Conservation (phyloP, 2,888 invertebrate species). For the Philopedon plagiatum region DNA sequence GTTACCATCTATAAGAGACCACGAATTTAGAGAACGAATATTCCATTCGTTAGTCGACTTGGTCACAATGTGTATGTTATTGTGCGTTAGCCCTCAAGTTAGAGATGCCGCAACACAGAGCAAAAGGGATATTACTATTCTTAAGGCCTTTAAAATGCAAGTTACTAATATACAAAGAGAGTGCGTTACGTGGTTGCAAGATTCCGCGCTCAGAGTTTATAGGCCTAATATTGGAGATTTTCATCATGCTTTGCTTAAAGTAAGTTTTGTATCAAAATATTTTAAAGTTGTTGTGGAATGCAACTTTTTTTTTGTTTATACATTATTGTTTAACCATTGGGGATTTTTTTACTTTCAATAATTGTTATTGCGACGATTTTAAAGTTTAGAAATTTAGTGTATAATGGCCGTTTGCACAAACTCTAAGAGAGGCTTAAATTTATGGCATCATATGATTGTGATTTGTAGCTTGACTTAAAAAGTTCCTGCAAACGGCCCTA, state of each 20-base stretch:
- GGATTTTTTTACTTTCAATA: no score
- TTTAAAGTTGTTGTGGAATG: no score
- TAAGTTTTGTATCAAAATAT: constrained; percentile 13
- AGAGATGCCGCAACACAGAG: constrained; percentile 75
- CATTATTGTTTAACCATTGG: background rate
- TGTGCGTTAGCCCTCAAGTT: constrained; percentile 81
- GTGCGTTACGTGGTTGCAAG: constrained; percentile 90
- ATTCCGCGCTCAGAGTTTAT: constrained; percentile 82
- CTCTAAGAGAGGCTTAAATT: no score
- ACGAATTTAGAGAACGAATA: constrained; percentile 85
- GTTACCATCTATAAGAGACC: constrained; percentile 73
- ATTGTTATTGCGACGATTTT: no score
- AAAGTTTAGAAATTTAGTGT: no score
- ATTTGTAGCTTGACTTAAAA: no score
- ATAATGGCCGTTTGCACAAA: no score
- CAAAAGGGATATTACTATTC: constrained; percentile 70
- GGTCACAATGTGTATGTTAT: constrained; percentile 87
- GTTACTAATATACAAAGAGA: constrained; percentile 83
- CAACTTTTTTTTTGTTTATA: no score
- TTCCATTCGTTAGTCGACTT: constrained; percentile 89
- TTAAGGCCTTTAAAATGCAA: constrained; percentile 67
- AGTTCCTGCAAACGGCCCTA: no score
- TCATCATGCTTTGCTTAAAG: constrained; percentile 83
- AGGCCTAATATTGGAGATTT: constrained; percentile 79
- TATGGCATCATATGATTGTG: no score